Percentiles rank a stretch among this genome's conserved stretches.
Conservation (phyloP, 2,797 vertebrate species). For the Rhabdomys pumilio region DNA sequence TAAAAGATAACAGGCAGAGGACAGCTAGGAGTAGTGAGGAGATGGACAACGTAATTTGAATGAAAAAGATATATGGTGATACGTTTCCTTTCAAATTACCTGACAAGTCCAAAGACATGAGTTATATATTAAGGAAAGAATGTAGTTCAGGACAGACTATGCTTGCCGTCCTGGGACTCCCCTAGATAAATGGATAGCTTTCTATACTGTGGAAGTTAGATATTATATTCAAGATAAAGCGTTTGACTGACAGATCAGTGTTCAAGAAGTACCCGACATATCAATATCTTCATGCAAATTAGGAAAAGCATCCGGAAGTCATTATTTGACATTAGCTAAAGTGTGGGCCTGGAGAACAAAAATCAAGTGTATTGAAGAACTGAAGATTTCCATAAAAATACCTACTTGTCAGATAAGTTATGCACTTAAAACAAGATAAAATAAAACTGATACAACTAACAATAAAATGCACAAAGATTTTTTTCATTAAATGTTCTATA, state of each 20-base stretch:
- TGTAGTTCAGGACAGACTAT: slow-evolving; percentile 75
- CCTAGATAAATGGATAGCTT: slow-evolving; percentile 85
- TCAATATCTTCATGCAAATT: slow-evolving; percentile 82
- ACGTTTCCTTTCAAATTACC: slow-evolving; percentile 86
- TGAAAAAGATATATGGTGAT: slow-evolving; percentile 84
- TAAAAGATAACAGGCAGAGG: slow-evolving; percentile 57
- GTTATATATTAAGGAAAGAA: slow-evolving; percentile 84
- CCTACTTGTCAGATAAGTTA: background rate
- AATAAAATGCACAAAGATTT: slow-evolving; percentile 1
- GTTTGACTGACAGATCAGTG: slow-evolving; percentile 80
- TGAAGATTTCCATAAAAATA: slow-evolving; percentile 51
- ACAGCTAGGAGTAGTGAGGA: slow-evolving; percentile 65
- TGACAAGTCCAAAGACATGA: slow-evolving; percentile 84
- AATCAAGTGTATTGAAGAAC: background rate
- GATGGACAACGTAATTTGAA: slow-evolving; percentile 86
- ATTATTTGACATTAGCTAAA: slow-evolving; percentile 67
- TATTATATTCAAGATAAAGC: slow-evolving; percentile 81
- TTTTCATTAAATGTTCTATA: background rate
- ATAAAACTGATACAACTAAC: background rate
- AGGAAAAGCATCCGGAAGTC: slow-evolving; percentile 61
- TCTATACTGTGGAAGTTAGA: slow-evolving; percentile 76
- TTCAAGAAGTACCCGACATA: slow-evolving; percentile 69
- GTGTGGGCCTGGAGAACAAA: background rate
- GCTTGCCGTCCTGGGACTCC: slow-evolving; percentile 52
- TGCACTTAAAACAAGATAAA: background rate